Base-by-base conservation (phyloP, 2,888 invertebrate species). In the Caradrina kadenii region DNA sequence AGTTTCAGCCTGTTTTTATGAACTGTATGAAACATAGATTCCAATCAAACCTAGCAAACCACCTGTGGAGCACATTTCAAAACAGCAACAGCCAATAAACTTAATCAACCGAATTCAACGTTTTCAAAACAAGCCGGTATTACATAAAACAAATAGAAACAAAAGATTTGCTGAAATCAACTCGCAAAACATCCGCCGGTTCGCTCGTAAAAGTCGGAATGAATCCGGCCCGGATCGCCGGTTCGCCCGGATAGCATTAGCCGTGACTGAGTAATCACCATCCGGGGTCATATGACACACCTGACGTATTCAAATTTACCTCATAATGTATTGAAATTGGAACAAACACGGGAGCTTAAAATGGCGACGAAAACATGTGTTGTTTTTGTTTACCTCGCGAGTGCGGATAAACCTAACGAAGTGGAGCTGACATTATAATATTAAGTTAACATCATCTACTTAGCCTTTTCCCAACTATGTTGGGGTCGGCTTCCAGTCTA, bases 241-340 rank as follows among this genome's bases (percentile, higher is more conserved):
- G 81, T 76, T 72, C 67, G 55, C 79, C 79, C 77, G 78, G 81
- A 81, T 81, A 76, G 66, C 82, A 86, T 87, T 87, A 87, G 82
- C 76, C 80, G 61, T 72, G 76, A 70, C 71, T 75, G 68, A 79
- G 85, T 85, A 88, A 85, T 83, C 79, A 76, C 82, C 80, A 73
- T 82, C 75, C 82, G 82, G 79, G 82, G 80, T 83, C 80, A 83
- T 88, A 81, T 79, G 63, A 61, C 73, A 73, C 88, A 88, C 86
- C 86, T 88, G 89, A 78, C 77, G 76, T 80, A 81, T 82, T 82
- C 84, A 84, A 85, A 87, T 88, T 87, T 81, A 71, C 64, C 82
- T 83, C 84, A 83, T 82, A 85, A 82, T 85, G 82, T 84, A 82
- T 84, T 75, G 80, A 82, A 83, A 76, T 76, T 79, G 79, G 73